Conservation (phyloP, 1,140 invertebrate genomes). For the Bombus waltoni region DNA sequence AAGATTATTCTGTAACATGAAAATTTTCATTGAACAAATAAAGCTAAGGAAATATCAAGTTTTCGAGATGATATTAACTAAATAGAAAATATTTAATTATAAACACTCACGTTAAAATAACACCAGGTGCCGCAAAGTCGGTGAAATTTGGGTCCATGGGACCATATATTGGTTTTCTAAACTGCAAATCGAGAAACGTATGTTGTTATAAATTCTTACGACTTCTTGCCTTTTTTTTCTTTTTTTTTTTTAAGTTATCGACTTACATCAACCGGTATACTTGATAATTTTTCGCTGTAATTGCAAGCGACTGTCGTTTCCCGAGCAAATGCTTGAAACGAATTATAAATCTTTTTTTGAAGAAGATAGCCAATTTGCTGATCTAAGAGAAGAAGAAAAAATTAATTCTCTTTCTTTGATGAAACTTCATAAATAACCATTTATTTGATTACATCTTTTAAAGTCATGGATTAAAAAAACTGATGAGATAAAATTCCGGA, state of each 20-base stretch:
- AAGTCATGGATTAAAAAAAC: neutral
- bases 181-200: constrained; percentile 79
- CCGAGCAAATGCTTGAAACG: constrained; percentile 89
- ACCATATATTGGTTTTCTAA: constrained; percentile 94
- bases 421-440: neutral
- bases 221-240: neutral
- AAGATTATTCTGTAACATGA: constrained; percentile 91
- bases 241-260: neutral
- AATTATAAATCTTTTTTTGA: constrained; percentile 88
- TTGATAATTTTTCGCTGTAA: constrained; percentile 87
- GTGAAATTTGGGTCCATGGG: constrained; percentile 93
- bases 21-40: neutral
- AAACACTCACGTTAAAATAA: constrained; percentile 92
- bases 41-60: neutral
- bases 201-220: neutral
- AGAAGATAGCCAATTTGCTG: constrained; percentile 95
- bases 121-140: constrained; percentile 96
- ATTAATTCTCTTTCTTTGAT: neutral
- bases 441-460: neutral
- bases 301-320: constrained; percentile 87
- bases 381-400: constrained; percentile 85
- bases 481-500: no score
- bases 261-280: constrained; percentile 87
- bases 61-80: neutral
- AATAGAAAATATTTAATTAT: neutral